Evolutionary conservation across 2,113 vertebrate species (phyloP), one percentile per base, ranked within the genome.

Genomic region (Rhabdornis inornatus): DNA sequence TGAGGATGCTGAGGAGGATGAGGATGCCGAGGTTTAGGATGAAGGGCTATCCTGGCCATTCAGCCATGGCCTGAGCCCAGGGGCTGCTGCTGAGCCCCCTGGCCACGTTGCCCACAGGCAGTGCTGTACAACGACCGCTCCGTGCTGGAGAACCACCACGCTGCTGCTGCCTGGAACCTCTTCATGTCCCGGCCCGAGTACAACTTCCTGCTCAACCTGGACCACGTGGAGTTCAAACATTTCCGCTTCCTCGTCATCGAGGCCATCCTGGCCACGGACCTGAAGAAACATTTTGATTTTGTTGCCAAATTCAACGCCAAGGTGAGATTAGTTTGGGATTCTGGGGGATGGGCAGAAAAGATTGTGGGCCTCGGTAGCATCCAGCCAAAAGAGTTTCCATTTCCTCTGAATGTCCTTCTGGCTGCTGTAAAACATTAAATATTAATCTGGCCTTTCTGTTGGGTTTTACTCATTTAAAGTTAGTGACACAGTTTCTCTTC

Each of bases 241-340:
- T 99, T 99, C 94, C 99, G 99, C 55, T 99, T 99, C 97, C 98
- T 99, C 42, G 99, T 99, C 92, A 99, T 99, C 13, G 99, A 99
- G 97, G 99, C 99, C 61, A 99, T 99, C 87, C 97, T 99, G 90
- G 99, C 99, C 90, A 99, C 99, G 6, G 99, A 99, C 94, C 98
- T 99, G 70, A 99, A 99, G 97, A 99, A 99, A 96, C 99, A 99
- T 97, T 99, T 99, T 61, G 99, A 99, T 97, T 99, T 99, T 20
- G 98, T 99, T 23, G 99, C 99, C 50, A 99, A 98, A 94, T 99
- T 99, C 95, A 99, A 99, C 22, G 98, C 99, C 91, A 99, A 99
- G 99, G 99, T 99, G 66, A 87, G 68, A 86, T 77, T 10, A 6
- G 4, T 55, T 83, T 10, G 6, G 6, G 19, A 66, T 71, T 53